Percentiles rank a stretch among this genome's conserved stretches.
Evolutionary conservation across 2,797 vertebrate genomes (phyloP).

Genomic region (Streptopelia turtur): DNA sequence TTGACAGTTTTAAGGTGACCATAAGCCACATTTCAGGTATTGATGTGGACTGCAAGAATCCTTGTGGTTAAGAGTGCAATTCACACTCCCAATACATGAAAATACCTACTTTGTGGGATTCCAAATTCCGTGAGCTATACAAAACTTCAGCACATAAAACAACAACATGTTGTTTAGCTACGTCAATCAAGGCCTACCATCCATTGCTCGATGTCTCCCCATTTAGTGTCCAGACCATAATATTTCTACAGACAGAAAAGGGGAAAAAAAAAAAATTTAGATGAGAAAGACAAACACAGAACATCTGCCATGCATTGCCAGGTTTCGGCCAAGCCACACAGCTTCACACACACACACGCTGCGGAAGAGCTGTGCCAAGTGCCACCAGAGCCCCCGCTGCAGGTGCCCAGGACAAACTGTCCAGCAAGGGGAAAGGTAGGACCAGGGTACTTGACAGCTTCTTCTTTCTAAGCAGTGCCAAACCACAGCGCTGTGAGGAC

Average conservation of each 20-base stretch:
- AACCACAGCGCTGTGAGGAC: not conserved
- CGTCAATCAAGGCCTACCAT: constrained; percentile 86
- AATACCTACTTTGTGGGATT: not conserved
- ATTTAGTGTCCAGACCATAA: constrained; percentile 94
- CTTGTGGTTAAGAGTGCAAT: not conserved
- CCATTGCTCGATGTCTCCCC: constrained; percentile 98
- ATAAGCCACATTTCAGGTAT: not conserved
- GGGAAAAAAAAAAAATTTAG: constrained; percentile 63
- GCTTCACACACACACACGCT: not conserved
- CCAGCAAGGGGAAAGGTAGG: no score
- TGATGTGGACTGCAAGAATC: not conserved
- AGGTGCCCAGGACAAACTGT: not conserved
- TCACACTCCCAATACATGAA: not conserved
- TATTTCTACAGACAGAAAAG: constrained; percentile 86
- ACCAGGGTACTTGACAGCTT: rapidly evolving
- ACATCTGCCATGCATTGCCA: constrained; percentile 10
- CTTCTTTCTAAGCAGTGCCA: not conserved
- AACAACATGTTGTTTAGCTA: not conserved
- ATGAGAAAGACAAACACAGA: constrained; percentile 20
- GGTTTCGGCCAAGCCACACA: not conserved
- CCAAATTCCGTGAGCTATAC: not conserved
- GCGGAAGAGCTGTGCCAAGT: rapidly evolving
- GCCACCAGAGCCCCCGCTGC: rapidly evolving
- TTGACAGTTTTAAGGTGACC: not conserved
- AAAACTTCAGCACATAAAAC: not conserved